A percentile compares a stretch with the other conserved stretches of the same genome.
phyloP scores from a whole-genome alignment of 2,113 vertebrate species.

The Phoenicopterus ruber region DNA sequence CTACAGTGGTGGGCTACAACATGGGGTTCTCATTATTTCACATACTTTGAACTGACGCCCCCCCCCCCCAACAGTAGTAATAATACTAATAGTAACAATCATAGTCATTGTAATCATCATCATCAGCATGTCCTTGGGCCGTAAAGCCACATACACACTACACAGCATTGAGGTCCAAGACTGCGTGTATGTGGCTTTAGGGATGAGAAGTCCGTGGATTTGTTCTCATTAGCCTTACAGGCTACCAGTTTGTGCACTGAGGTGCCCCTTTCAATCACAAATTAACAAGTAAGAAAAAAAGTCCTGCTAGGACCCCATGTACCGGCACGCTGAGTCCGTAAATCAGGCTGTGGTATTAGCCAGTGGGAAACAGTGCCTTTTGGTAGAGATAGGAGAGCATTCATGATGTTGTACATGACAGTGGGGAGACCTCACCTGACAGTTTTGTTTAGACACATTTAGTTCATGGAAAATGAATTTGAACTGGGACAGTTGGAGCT shows the following conservation, averaged over 20 bases:
- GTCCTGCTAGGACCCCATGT: background rate
- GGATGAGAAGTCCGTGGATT: background rate
- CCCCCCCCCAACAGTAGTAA: background rate
- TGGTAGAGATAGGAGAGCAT: background rate
- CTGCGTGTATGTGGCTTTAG: background rate
- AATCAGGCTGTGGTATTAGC: background rate
- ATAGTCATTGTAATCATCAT: background rate
- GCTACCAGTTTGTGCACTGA: background rate
- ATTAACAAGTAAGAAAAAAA: background rate
- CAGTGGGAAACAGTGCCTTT: background rate
- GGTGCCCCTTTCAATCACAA: background rate
- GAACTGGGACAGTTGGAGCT: background rate
- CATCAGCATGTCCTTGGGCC: background rate
- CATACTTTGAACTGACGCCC: fast-evolving
- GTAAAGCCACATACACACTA: too few relatives aligned
- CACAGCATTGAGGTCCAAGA: too few relatives aligned
- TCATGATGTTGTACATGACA: background rate
- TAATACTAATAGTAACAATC: background rate
- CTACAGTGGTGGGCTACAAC: background rate
- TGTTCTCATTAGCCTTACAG: background rate
- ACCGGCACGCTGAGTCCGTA: background rate
- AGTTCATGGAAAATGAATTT: background rate
- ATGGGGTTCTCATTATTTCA: background rate
- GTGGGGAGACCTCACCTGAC: background rate
- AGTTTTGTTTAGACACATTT: background rate